Evolutionary conservation across 2,888 invertebrate genomes (phyloP).

Genomic region (Athalia cordata): DNA sequence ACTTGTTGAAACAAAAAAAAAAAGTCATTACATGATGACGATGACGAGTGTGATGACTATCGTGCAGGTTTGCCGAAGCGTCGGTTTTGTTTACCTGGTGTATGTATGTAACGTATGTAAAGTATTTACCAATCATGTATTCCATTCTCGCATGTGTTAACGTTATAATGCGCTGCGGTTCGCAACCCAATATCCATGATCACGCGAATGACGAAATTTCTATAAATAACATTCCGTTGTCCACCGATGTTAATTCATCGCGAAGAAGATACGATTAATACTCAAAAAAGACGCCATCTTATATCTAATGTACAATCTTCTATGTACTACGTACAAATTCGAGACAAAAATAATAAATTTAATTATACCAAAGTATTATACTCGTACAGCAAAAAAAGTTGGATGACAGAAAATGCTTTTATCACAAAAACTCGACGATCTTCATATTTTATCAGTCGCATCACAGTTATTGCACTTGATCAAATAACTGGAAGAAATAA

Average conservation of each 20-base stretch:
- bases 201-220: constrained; percentile 36
- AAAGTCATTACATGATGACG: too few relatives aligned
- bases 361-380: not conserved
- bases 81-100: not conserved
- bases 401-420: too few relatives aligned
- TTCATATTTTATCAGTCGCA: too few relatives aligned
- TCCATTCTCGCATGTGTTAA: too few relatives aligned
- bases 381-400: not conserved
- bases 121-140: too few relatives aligned
- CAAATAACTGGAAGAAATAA: too few relatives aligned
- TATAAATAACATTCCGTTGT: constrained; percentile 38
- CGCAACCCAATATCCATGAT: not conserved
- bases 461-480: too few relatives aligned
- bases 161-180: not conserved
- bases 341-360: not conserved
- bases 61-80: not conserved
- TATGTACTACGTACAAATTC: not conserved
- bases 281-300: not conserved
- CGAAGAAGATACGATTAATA: constrained; percentile 34
- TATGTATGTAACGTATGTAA: too few relatives aligned
- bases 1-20: too few relatives aligned
- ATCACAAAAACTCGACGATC: too few relatives aligned
- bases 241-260: constrained; percentile 24
- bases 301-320: not conserved
- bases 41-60: too few relatives aligned